Conservation (phyloP, 2,797 vertebrate species). For the Borostomias antarcticus region DNA sequence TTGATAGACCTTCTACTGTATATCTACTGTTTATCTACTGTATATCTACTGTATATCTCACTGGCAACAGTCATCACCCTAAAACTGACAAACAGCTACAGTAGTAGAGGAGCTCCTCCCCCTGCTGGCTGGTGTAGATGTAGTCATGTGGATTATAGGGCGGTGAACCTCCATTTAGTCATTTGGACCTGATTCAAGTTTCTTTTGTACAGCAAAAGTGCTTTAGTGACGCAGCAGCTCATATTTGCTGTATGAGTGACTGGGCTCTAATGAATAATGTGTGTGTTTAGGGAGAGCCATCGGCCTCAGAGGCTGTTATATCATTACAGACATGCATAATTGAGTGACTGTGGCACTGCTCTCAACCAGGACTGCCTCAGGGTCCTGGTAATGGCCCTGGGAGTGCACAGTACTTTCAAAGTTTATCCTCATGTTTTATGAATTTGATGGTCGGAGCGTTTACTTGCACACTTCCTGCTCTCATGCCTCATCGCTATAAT, state of each 20-base stretch:
- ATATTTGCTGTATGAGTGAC: slow-evolving; percentile 7
- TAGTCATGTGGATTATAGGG: too few species aligned
- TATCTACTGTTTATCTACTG: too few species aligned
- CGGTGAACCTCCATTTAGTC: neutral
- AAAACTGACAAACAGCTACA: neutral
- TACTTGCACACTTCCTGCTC: neutral
- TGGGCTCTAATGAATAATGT: slow-evolving; percentile 23
- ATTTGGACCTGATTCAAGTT: neutral
- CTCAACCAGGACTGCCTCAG: neutral
- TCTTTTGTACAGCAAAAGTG: neutral
- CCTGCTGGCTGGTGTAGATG: neutral
- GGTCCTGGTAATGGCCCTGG: too few species aligned
- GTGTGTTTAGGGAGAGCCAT: slow-evolving; percentile 3
- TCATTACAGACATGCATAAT: slow-evolving; percentile 23
- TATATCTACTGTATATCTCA: neutral
- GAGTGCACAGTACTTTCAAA: too few species aligned
- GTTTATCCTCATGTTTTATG: neutral
- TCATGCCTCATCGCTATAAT: neutral
- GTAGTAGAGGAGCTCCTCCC: too few species aligned
- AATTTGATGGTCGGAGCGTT: slow-evolving; percentile 2
- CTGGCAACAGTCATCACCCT: too few species aligned
- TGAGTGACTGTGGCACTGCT: slow-evolving; percentile 10
- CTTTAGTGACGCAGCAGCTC: neutral
- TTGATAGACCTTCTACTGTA: too few species aligned
- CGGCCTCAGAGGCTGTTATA: neutral